Conservation (phyloP, 1,140 invertebrate genomes). For the Tetranychus urticae region DNA sequence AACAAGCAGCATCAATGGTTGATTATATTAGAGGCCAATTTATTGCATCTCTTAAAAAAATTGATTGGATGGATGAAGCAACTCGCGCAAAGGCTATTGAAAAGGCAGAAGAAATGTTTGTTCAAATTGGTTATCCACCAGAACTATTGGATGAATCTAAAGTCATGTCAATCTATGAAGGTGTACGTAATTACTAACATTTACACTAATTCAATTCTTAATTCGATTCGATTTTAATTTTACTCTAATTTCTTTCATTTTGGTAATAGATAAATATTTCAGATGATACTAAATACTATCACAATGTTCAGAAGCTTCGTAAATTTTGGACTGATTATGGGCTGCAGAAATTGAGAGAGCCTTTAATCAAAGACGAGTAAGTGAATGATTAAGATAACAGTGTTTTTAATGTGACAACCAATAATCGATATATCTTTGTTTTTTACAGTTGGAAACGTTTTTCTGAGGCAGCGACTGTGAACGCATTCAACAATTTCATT, state of each 20-base stretch:
- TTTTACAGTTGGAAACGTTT: constrained; percentile 36
- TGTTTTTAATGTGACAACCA: not conserved
- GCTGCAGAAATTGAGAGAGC: not conserved
- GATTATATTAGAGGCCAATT: constrained; percentile 15
- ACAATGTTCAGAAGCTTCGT: not conserved
- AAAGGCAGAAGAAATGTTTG: constrained; percentile 16
- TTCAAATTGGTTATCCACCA: constrained; percentile 24
- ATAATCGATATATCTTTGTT: not conserved
- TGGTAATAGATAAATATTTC: no score
- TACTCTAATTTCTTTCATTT: no score
- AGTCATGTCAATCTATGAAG: constrained; percentile 18
- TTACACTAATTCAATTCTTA: constrained; percentile 17
- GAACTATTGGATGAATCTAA: constrained; percentile 21
- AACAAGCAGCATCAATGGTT: constrained; percentile 15
- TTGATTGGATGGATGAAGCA: constrained; percentile 63
- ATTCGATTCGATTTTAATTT: constrained; percentile 17
- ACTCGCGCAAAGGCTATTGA: not conserved
- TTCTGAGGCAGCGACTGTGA: constrained; percentile 43
- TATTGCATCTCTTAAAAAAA: constrained; percentile 30
- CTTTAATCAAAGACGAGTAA: not conserved
- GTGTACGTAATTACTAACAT: constrained; percentile 14
- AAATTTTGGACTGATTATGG: not conserved
- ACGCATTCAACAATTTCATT: constrained; percentile 53
- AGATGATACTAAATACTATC: not conserved
- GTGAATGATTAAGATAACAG: not conserved